phyloP scores from a whole-genome alignment of 23 tunicate genomes.

The Phallusia fumigata region DNA sequence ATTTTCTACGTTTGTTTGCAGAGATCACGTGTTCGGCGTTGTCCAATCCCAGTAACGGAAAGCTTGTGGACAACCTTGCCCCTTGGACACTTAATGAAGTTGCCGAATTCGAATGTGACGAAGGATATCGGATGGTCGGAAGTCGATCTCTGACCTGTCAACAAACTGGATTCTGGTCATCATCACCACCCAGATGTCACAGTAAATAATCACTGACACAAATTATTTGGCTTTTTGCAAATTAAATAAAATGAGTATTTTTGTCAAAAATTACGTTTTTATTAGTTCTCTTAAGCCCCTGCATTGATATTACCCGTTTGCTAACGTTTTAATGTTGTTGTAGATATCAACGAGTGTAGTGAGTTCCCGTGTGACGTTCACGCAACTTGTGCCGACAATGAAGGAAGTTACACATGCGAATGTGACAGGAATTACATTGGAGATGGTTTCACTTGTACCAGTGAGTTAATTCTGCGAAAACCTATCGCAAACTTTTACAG shows the following conservation, averaged over 20 bases:
- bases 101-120: constrained; percentile 17
- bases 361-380: constrained; percentile 36
- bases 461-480: constrained; percentile 2
- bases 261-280: too few species aligned
- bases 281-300: background rate
- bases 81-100: constrained; percentile 4
- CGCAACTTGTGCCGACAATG: constrained; percentile 42
- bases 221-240: too few species aligned
- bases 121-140: constrained; percentile 30
- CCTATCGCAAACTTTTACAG: too few species aligned
- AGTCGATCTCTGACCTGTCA: constrained; percentile 6
- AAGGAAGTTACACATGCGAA: constrained; percentile 42
- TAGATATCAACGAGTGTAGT: constrained; percentile 6
- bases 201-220: constrained; percentile 12
- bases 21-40: constrained; percentile 25
- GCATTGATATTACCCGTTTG: background rate
- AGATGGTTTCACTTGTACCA: constrained; percentile 37
- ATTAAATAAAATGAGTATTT: too few species aligned
- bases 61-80: background rate
- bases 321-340: background rate
- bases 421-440: constrained; percentile 52
- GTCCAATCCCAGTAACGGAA: constrained; percentile 26
- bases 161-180: constrained; percentile 24
- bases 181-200: constrained; percentile 24
- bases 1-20: too few species aligned